A percentile compares a stretch with the other conserved stretches of the same genome.
phyloP scores from a whole-genome alignment of 2,797 vertebrate genomes.

The Leptoclinus maculatus region DNA sequence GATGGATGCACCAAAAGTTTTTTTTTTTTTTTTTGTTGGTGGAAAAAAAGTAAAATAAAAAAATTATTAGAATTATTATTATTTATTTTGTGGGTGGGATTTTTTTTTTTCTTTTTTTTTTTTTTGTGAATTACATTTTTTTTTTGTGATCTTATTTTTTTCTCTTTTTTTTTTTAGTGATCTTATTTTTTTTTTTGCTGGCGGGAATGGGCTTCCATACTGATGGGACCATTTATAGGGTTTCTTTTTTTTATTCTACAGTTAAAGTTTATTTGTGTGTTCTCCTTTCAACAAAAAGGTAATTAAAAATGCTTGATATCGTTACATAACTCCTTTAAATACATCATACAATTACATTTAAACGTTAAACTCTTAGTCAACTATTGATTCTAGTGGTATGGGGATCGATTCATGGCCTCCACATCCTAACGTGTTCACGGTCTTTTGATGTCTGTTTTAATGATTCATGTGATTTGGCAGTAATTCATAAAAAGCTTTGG shows the following conservation, averaged over 20 bases:
- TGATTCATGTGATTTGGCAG: not conserved
- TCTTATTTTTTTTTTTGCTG: too few species aligned
- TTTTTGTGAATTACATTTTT: too few species aligned
- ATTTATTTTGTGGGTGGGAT: too few species aligned
- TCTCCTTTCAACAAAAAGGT: not conserved
- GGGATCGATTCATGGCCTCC: not conserved
- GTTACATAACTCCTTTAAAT: not conserved
- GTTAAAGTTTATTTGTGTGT: not conserved
- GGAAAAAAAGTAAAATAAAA: too few species aligned
- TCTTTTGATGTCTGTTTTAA: not conserved
- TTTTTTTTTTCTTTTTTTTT: too few species aligned
- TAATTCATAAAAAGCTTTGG: not conserved
- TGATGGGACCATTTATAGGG: too few species aligned
- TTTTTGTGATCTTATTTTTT: too few species aligned
- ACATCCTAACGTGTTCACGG: not conserved
- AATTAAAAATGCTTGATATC: not conserved
- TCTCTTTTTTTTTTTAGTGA: too few species aligned
- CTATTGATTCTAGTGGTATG: not conserved
- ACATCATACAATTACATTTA: not conserved
- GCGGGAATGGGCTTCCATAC: too few species aligned
- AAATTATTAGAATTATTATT: too few species aligned
- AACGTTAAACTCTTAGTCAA: not conserved
- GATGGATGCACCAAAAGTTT: too few species aligned
- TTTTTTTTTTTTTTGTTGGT: too few species aligned
- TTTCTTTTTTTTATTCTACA: rapidly evolving